Percentiles rank a stretch among this genome's conserved stretches.
phyloP scores from a whole-genome alignment of 2,888 invertebrate species.

The Gastrophysa polygoni region DNA sequence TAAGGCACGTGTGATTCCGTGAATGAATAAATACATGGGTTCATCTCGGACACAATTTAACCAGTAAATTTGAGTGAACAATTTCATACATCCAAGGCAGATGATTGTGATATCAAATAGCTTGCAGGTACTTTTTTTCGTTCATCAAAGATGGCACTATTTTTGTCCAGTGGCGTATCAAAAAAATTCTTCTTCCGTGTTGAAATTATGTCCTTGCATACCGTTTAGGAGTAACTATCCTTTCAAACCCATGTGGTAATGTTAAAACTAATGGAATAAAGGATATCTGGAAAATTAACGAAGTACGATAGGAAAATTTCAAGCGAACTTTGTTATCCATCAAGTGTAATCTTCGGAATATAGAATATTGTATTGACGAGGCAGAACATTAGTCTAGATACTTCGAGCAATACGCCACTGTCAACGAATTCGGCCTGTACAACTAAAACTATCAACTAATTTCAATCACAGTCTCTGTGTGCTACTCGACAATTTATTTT shows the following conservation, averaged over 20 bases:
- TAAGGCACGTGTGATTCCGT: conserved; percentile 32
- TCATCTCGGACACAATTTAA: conserved; percentile 53
- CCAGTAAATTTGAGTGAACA: conserved; percentile 52
- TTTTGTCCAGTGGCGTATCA: conserved; percentile 26
- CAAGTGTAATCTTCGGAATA: too few species aligned
- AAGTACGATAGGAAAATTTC: too few species aligned
- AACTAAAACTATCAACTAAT: conserved; percentile 10
- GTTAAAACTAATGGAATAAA: too few species aligned
- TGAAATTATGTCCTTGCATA: conserved; percentile 18
- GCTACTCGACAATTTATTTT: conserved; percentile 56
- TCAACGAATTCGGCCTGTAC: conserved; percentile 15
- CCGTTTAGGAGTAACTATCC: not conserved
- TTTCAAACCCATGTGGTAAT: too few species aligned
- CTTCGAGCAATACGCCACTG: conserved; percentile 28
- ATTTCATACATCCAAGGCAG: not conserved
- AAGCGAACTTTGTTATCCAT: too few species aligned
- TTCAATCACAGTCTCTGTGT: conserved; percentile 51
- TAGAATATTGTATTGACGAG: too few species aligned
- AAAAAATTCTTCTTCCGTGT: not conserved
- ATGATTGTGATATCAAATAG: not conserved
- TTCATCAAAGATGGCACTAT: conserved; percentile 26
- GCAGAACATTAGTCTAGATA: not conserved
- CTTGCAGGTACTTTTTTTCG: not conserved
- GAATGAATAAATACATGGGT: conserved; percentile 29
- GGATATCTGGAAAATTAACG: too few species aligned